Conservation (phyloP, 1,140 invertebrate genomes). For the Hesperophylax magnus region DNA sequence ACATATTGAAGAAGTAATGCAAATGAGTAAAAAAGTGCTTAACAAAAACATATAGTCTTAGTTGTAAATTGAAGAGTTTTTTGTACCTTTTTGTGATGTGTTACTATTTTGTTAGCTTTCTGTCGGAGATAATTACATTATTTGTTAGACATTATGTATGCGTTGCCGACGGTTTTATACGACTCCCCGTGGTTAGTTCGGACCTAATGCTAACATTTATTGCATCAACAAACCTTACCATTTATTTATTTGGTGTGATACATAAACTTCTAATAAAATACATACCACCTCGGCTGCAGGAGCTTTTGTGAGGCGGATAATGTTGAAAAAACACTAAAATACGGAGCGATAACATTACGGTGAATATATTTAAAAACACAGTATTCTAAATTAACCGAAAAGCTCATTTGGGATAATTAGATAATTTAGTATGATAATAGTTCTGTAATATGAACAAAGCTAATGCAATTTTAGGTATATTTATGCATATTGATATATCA, state of each 20-base stretch:
- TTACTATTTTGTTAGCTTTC: no score
- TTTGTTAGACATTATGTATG: constrained; percentile 27
- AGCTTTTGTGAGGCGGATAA: no score
- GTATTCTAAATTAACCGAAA: no score
- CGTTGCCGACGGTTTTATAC: constrained; percentile 30
- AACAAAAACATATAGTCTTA: not conserved
- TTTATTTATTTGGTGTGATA: constrained; percentile 36
- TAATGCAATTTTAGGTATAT: no score
- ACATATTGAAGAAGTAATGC: not conserved
- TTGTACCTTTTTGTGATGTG: not conserved
- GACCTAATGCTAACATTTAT: constrained; percentile 34
- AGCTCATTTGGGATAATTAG: no score
- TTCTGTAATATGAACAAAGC: no score
- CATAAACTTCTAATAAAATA: constrained; percentile 27
- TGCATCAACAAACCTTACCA: constrained; percentile 23
- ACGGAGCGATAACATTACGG: no score
- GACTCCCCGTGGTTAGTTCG: constrained; percentile 17
- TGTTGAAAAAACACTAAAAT: no score
- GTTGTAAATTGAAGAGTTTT: not conserved
- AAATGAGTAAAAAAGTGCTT: not conserved
- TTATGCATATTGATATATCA: no score
- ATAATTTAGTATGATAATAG: no score
- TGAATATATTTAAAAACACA: no score
- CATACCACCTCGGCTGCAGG: not conserved
- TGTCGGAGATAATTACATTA: not conserved